Evolutionary conservation across 2,888 invertebrate species (phyloP), one percentile per base, ranked within the genome.

Genomic region (Drosophila anceps): DNA sequence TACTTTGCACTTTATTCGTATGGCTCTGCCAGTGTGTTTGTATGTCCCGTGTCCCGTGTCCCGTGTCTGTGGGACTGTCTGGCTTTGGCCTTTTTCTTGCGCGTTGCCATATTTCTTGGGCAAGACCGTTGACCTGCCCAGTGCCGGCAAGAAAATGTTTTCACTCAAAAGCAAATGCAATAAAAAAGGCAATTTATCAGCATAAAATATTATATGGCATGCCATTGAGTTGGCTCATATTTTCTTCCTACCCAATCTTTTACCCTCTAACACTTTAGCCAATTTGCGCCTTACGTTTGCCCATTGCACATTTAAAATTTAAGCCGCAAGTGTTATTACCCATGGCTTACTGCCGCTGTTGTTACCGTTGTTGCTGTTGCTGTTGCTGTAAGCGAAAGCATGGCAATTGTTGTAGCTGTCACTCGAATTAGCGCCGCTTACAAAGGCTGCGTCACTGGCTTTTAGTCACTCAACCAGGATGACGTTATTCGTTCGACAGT

Each of bases 141-240:
- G 69, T 24, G 66, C 41, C 59, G 73, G 77, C 59, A 69, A 81
- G 85, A 86, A 86, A 86, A 88, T 86, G 82, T 84, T 86, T 86
- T 86, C 84, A 84, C 88, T 86, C 86, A 86, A 88, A 86, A 81
- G 86, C 84, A 88, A 87, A 88, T 83, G 86, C 81, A 87, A 87
- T 87, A 87, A 87, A 87, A 88, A 87, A 81, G 78, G 83, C 83
- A 88, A 87, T 87, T 87, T 87, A 88, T 87, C 87, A 87, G 86
- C 88, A 87, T 87, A 87, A 87, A 87, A 87, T 87, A 87, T 87
- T 90, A 90, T 90, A 89, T 88, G 89, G 87, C 89, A 90, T 76
- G 87, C 90, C 87, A 88, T 85, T 85, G 84, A 90, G 89, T 75
- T 71, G 79, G 74, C 84, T 89, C 89, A 74, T 83, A 88, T 85